Conservation (phyloP, 2,113 vertebrate genomes). For the Prunella himalayana region DNA sequence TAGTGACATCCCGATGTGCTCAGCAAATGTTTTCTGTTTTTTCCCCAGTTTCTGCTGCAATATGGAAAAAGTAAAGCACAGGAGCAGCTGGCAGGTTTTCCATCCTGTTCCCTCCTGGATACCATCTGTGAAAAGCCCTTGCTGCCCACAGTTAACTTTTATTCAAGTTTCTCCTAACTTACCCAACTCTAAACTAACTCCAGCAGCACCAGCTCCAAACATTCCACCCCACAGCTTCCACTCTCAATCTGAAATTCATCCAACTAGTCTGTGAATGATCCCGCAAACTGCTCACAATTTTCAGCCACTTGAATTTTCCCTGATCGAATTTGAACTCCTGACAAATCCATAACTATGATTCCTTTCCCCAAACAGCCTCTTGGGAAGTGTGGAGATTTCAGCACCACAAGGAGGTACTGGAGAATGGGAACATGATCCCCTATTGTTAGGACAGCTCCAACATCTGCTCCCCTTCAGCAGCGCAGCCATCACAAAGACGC, state of each 20-base stretch:
- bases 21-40: neutral
- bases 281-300: neutral
- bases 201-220: neutral
- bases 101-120: neutral
- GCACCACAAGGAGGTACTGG: neutral
- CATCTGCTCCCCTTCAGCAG: neutral
- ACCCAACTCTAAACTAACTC: neutral
- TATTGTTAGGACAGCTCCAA: neutral
- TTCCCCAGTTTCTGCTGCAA: neutral
- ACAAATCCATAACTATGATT: neutral
- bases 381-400: neutral
- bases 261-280: neutral
- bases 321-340: accelerated
- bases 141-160: neutral
- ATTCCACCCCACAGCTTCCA: neutral
- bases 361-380: neutral
- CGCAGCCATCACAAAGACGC: neutral
- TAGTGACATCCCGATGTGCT: neutral
- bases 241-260: neutral
- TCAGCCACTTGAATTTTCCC: neutral
- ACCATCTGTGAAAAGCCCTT: neutral
- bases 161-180: neutral
- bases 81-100: neutral
- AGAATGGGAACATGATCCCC: neutral
- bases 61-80: neutral